Conservation (phyloP, 2,888 invertebrate species). For the Gerris lacustris region DNA sequence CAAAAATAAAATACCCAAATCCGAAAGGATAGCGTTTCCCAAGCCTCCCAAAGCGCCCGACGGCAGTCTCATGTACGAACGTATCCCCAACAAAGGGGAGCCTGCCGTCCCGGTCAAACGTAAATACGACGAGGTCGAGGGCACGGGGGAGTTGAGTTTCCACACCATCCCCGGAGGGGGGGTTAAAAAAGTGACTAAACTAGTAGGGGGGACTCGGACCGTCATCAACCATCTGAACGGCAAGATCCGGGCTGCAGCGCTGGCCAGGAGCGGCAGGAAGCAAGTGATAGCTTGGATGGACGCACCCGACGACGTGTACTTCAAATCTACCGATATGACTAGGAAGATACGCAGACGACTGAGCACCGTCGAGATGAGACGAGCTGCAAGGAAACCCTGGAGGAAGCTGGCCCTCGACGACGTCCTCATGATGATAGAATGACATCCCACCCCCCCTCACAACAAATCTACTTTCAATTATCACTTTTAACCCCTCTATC, state of each 20-base stretch:
- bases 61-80: slow-evolving; percentile 76
- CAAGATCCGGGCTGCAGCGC: slow-evolving; percentile 61
- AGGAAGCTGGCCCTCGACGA: slow-evolving; percentile 44
- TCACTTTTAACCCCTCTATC: too few species aligned
- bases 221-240: slow-evolving; percentile 53
- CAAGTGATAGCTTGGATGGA: slow-evolving; percentile 97
- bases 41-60: slow-evolving; percentile 83
- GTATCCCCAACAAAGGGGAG: slow-evolving; percentile 65
- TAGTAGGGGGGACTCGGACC: slow-evolving; percentile 40
- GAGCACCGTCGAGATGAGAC: slow-evolving; percentile 61
- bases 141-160: slow-evolving; percentile 43
- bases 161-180: slow-evolving; percentile 61
- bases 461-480: neutral
- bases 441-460: slow-evolving; percentile 31
- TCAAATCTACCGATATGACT: slow-evolving; percentile 77
- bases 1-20: slow-evolving; percentile 63
- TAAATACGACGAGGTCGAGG: slow-evolving; percentile 80
- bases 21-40: slow-evolving; percentile 71
- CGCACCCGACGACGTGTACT: slow-evolving; percentile 93
- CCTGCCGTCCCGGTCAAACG: slow-evolving; percentile 65
- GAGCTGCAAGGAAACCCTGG: slow-evolving; percentile 79
- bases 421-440: slow-evolving; percentile 40
- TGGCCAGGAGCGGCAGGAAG: slow-evolving; percentile 67
- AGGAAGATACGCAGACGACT: slow-evolving; percentile 76
- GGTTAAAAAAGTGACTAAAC: slow-evolving; percentile 46